phyloP scores from a whole-genome alignment of 2,797 vertebrate species.

The Helicolenus hilgendorfi region DNA sequence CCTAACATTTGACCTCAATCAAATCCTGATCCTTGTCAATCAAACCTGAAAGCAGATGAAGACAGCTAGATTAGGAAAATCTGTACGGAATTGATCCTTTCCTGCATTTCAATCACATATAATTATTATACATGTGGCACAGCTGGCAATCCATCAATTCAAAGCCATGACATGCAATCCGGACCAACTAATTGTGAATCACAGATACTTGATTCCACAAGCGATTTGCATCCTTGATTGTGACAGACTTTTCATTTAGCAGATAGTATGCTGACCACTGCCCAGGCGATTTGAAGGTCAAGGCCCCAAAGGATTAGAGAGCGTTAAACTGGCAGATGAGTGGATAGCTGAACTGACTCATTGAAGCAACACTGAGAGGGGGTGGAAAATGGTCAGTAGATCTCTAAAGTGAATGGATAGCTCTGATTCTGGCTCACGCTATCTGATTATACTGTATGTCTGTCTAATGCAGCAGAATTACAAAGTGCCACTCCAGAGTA shows the following conservation, averaged over 20 bases:
- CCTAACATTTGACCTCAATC: constrained; percentile 32
- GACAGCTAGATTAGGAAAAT: constrained; percentile 29
- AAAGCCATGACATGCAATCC: background rate
- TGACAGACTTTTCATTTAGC: constrained; percentile 62
- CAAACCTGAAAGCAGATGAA: constrained; percentile 30
- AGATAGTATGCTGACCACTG: constrained; percentile 45
- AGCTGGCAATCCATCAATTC: background rate
- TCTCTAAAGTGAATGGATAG: constrained; percentile 59
- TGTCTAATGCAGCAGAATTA: constrained; percentile 59
- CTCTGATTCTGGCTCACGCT: constrained; percentile 1
- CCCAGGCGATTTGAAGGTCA: constrained; percentile 70
- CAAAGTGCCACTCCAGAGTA: constrained; percentile 25
- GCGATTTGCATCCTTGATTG: constrained; percentile 46
- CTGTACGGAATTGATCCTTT: constrained; percentile 32
- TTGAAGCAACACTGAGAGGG: constrained; percentile 20
- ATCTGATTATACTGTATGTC: constrained; percentile 45
- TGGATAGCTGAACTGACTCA: constrained; percentile 44
- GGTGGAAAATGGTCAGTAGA: constrained; percentile 30
- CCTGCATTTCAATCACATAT: constrained; percentile 20
- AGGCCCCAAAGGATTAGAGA: constrained; percentile 72
- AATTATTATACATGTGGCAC: background rate
- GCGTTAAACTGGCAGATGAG: constrained; percentile 63
- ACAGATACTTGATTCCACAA: constrained; percentile 21
- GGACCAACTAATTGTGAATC: background rate
- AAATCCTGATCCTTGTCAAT: constrained; percentile 22